A percentile compares a stretch with the other conserved stretches of the same genome.
These are phyloP conservation scores for Norana najaformis DNA, from an alignment of 2,888 invertebrate genomes.

Conservation along the genomic window DNA sequence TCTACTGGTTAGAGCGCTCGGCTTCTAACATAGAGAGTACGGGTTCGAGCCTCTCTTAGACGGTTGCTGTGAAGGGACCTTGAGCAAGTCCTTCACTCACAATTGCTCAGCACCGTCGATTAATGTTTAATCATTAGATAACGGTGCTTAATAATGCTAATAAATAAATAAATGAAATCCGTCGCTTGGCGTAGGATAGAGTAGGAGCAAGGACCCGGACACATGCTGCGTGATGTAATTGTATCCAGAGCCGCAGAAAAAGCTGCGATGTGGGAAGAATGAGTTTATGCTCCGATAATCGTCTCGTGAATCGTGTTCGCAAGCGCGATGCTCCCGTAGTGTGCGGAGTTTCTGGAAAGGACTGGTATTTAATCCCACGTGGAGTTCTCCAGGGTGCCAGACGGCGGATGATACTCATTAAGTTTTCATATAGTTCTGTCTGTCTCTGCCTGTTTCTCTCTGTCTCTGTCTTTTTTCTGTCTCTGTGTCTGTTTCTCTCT, in stretches of 20 bases:
- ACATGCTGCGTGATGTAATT: neutral
- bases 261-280: neutral
- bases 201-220: no score
- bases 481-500: neutral
- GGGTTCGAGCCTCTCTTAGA: no score
- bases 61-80: no score
- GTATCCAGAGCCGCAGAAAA: neutral
- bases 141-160: no score
- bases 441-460: neutral
- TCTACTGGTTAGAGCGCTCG: no score
- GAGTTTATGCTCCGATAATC: neutral
- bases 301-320: neutral
- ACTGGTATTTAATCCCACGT: neutral
- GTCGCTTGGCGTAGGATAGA: no score
- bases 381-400: neutral
- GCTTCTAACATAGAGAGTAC: no score
- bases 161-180: no score
- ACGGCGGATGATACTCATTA: neutral
- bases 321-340: neutral
- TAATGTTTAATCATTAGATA: no score
- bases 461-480: neutral
- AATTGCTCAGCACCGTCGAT: no score
- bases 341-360: neutral
- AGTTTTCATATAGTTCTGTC: neutral
- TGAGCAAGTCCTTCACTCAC: no score